phyloP scores from a whole-genome alignment of 2,888 invertebrate genomes.

The Ptilodon capucinus region DNA sequence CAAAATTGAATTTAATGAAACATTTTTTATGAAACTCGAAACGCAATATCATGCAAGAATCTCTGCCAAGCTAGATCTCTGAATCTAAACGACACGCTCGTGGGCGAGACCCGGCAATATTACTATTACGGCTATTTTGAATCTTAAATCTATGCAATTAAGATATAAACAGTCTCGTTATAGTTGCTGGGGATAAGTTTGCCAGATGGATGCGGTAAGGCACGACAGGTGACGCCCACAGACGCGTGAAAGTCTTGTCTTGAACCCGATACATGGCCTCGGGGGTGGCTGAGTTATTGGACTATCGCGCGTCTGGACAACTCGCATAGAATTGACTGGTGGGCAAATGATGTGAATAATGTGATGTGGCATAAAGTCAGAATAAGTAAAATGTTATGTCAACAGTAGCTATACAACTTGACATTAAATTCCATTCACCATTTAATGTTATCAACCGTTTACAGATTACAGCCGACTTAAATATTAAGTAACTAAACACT shows the following conservation, averaged over 20 bases:
- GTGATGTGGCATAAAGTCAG: constrained; percentile 3
- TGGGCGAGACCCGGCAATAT: constrained; percentile 30
- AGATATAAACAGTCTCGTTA: constrained; percentile 20
- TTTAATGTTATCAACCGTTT: not conserved
- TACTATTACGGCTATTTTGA: constrained; percentile 12
- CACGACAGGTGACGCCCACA: constrained; percentile 67
- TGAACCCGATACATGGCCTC: constrained; percentile 30
- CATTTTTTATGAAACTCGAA: constrained; percentile 19
- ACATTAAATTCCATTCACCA: not conserved
- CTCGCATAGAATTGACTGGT: constrained; percentile 10
- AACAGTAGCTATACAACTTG: not conserved
- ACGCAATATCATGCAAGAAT: constrained; percentile 21
- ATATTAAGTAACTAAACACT: not conserved
- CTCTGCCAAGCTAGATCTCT: constrained; percentile 26
- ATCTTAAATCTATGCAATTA: constrained; percentile 22
- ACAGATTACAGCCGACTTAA: too few species aligned
- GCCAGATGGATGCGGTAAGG: constrained; percentile 44
- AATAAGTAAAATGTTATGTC: not conserved
- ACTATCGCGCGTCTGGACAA: constrained; percentile 22
- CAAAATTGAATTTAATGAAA: constrained; percentile 29
- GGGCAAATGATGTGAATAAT: constrained; percentile 33
- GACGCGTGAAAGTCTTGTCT: constrained; percentile 57
- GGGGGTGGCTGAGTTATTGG: constrained; percentile 36
- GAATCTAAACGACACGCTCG: constrained; percentile 32
- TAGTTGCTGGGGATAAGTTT: constrained; percentile 11